phyloP scores from a whole-genome alignment of 1,140 invertebrate species.

The Atta colombica region DNA sequence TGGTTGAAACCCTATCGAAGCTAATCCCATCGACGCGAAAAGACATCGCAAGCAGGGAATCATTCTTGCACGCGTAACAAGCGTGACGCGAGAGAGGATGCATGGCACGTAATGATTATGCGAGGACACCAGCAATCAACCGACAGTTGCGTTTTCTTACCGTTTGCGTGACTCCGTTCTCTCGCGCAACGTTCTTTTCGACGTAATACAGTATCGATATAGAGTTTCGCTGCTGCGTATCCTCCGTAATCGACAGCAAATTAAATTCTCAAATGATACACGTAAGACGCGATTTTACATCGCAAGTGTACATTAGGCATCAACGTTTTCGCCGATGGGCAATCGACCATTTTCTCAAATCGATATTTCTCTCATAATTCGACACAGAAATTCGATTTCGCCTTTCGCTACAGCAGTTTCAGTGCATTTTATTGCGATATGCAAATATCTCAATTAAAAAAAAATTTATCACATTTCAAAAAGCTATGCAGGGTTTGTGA shows the following conservation, averaged over 20 bases:
- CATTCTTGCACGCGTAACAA: constrained; percentile 71
- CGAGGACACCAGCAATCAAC: constrained; percentile 66
- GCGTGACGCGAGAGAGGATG: constrained; percentile 76
- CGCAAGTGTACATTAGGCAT: constrained; percentile 44
- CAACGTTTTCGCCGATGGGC: constrained; percentile 1
- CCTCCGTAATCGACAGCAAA: constrained; percentile 59
- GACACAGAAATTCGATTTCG: constrained; percentile 22
- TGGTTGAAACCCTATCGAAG: constrained; percentile 59
- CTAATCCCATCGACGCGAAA: constrained; percentile 68
- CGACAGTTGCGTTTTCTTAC: constrained; percentile 58
- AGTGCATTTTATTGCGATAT: not conserved
- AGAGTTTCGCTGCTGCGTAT: constrained; percentile 3
- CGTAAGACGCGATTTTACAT: constrained; percentile 30
- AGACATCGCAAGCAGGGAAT: constrained; percentile 59
- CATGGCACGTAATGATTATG: constrained; percentile 74
- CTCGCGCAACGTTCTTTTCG: constrained; percentile 5
- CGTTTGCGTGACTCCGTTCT: constrained; percentile 46
- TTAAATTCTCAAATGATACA: constrained; percentile 62
- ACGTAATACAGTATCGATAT: constrained; percentile 45
- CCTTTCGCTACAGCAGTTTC: constrained; percentile 9
- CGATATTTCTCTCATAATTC: constrained; percentile 22
- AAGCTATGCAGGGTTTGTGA: too few relatives aligned
- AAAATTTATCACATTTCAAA: too few relatives aligned
- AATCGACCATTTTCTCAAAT: constrained; percentile 39
- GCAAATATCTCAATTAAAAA: not conserved